Conservation (phyloP, 1,140 invertebrate genomes). For the Sarcophaga bullata region DNA sequence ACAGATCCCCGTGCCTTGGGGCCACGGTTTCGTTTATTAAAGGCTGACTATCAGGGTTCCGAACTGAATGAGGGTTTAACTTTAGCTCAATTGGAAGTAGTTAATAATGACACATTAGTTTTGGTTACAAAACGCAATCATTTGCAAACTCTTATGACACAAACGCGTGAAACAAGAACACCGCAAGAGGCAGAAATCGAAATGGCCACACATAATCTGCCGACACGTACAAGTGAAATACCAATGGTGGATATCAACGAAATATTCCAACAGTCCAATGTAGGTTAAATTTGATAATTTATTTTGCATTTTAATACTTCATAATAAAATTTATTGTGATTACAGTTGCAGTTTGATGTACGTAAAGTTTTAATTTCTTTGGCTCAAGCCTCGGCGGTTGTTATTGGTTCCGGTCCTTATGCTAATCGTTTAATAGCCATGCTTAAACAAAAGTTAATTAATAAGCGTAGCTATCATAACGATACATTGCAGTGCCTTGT, state of each 20-base stretch:
- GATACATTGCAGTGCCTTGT: slow-evolving; percentile 62
- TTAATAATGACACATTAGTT: slow-evolving; percentile 59
- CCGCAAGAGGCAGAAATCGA: slow-evolving; percentile 57
- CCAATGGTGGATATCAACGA: slow-evolving; percentile 63
- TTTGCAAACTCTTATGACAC: slow-evolving; percentile 48
- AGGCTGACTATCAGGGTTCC: slow-evolving; percentile 56
- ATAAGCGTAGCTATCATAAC: slow-evolving; percentile 57
- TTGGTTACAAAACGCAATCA: slow-evolving; percentile 52
- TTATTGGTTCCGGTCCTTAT: slow-evolving; percentile 62
- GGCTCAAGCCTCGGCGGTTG: slow-evolving; percentile 60
- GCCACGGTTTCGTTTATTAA: slow-evolving; percentile 57
- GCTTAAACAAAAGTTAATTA: slow-evolving; percentile 62
- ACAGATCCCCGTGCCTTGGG: slow-evolving; percentile 57
- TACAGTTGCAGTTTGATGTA: slow-evolving; percentile 63
- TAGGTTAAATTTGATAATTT: slow-evolving; percentile 46
- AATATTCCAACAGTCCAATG: slow-evolving; percentile 64
- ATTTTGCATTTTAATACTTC: not conserved
- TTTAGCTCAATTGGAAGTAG: slow-evolving; percentile 53
- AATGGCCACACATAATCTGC: slow-evolving; percentile 55
- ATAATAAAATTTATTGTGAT: not conserved
- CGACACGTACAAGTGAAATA: slow-evolving; percentile 45
- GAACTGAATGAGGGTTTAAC: slow-evolving; percentile 57
- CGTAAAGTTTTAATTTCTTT: slow-evolving; percentile 63
- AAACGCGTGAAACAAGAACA: slow-evolving; percentile 53
- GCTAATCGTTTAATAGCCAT: slow-evolving; percentile 61